Evolutionary conservation across 2,113 vertebrate species (phyloP), one percentile per base, ranked within the genome.

Genomic region (Dolichotis patagonum): DNA sequence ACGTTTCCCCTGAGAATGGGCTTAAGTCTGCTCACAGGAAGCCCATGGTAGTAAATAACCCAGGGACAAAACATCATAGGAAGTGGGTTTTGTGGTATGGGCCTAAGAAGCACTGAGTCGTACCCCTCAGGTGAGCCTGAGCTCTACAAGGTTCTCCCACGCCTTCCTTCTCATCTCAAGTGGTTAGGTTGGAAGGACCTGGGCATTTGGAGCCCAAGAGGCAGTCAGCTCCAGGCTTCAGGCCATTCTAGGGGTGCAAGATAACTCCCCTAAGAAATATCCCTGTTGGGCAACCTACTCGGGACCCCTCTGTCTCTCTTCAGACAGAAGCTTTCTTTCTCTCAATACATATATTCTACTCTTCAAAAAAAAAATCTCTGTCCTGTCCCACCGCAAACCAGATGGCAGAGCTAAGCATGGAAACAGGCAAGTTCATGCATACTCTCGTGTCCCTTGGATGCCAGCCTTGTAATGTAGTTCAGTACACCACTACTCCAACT

Each of bases 41-140:
- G 60, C 82, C 84, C 80, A 52, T 9, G 43, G 91, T 82, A 62
- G 88, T 78, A 20, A 78, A 96, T 88, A 97, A 91, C 73, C 60
- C 81, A 22, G 26, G 26, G 62, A 83, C 93, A 78, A 86, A 96
- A 65, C 67, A 85, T 94, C 84, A 92, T 3, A 97, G 96, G 96
- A 97, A 98, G 96, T 96, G 96, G 97, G 89, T 95, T 96, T 89
- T 97, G 97, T 95, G 97, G 97, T 93, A 14, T 91, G 80, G 91
- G 88, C 60, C 52, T 24, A 86, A 5, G 30, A 83, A 73, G 84
- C 54, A 1, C 80, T 93, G 81, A 95, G 75, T 85, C 35, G 12
- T 90, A 91, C 94, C 65, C 14, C 82, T 78, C 84, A 65, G 62
- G 16, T 30, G 86, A 19, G 3, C 35, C 54, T 38, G 56, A 71